Evolutionary conservation across 1,140 invertebrate species (phyloP), one percentile per base, ranked within the genome.

Genomic region (Pomphorhynchus laevis): DNA sequence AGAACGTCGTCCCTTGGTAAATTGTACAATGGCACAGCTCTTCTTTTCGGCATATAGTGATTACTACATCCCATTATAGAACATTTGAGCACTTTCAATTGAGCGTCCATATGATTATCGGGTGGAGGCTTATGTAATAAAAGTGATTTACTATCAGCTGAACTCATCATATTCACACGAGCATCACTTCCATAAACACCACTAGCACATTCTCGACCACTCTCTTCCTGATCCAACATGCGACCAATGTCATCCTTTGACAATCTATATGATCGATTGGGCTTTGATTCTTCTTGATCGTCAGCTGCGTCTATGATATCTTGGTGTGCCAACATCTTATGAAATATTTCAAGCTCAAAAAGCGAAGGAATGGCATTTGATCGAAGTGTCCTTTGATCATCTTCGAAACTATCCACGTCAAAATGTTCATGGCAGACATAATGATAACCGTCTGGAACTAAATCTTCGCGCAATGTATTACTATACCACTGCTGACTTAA

Each of bases 401-500:
- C 27, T n/a, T 29, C 27, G 25, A 42, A 42, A 21, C 41, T 37
- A 31, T 36, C 34, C 14, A 37, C 41, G 12, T 42, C 41, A 38
- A 42, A 42, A 31, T 42, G 41, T 18, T 42, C 34, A 20, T 35
- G 27, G 29, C 41, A 42, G n/a, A 42, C 41, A 38, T 23, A 32
- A 31, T 42, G 41, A 12, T 35, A 22, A 8, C 16, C 33, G 14
- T 37, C 25, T 29, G 34, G 32, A 11, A 31, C 23, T 16, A 42
- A 16, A 32, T 42, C 41, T 33, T 36, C 34, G 12, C 41, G 25
- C 17, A 42, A 29, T 9, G 41, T 42, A 20, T 42, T 42, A 21
- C 29, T 42, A 23, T 42, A 42, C 41, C 41, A 42, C 27, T 41
- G 40, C n/a, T n/a, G n/a, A n/a, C n/a, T n/a, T n/a, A n/a, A n/a